Conservation (phyloP, 2,888 invertebrate species). For the Dyspetes luteomarginatus region DNA sequence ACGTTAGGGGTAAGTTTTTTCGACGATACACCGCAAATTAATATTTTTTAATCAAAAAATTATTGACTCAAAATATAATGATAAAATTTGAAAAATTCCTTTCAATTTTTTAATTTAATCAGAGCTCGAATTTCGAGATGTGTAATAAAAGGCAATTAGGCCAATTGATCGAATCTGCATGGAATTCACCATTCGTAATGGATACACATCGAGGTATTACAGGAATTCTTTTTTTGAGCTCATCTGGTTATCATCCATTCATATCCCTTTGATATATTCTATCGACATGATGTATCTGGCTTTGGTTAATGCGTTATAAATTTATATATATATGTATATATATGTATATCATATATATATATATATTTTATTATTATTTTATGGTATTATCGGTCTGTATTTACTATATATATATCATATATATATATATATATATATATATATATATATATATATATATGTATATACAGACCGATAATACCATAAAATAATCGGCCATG, state of each 20-base stretch:
- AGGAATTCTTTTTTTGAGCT: not conserved
- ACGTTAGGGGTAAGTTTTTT: no score
- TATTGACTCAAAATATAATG: no score
- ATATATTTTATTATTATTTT: no score
- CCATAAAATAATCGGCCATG: constrained; percentile 41
- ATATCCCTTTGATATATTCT: not conserved
- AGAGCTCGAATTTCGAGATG: not conserved
- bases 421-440: no score
- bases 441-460: not conserved
- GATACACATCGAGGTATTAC: not conserved
- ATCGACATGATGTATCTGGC: not conserved
- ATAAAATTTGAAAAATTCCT: no score
- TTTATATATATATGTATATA: no score
- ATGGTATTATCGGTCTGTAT: constrained; percentile 34
- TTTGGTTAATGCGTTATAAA: not conserved
- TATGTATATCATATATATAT: no score
- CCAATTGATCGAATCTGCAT: not conserved
- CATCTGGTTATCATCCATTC: not conserved
- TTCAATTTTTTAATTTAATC: no score
- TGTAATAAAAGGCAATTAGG: not conserved
- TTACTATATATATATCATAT: not conserved
- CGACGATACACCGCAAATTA: no score
- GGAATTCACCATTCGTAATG: not conserved
- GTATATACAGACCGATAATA: constrained; percentile 27
- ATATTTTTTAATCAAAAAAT: no score